Base-by-base conservation (phyloP, 2,113 vertebrate genomes). In the Hemiscyllium ocellatum region DNA sequence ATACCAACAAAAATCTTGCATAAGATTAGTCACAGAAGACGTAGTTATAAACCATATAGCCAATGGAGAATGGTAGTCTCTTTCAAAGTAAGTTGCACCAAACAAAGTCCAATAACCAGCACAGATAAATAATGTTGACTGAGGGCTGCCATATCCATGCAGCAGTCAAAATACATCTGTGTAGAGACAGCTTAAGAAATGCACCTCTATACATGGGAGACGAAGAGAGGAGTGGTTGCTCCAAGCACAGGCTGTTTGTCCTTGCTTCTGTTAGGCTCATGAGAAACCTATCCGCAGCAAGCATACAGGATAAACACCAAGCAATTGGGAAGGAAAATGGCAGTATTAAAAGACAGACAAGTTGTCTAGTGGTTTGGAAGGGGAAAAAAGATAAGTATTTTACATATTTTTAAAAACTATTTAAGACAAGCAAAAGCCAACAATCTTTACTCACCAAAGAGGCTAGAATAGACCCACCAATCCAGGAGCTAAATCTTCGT, bases 401-500 rank as follows among this genome's bases (percentile, higher is more conserved):
- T 47, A 47, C 42, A 47, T 47, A 47, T 47, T 47, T 47, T 47
- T 47, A 47, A 47, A 47, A 47, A 47, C 42, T 47, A 47, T 47
- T n/a, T n/a, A 33, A 47, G 17, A 72, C 24, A 72, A 83, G 33
- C 3, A 86, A 86, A 2, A 95, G 50, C 29, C 2, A 50, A 72
- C 42, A 26, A 3, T 76, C 22, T 1, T 3, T 2, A 97, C 99
- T 98, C 96, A 99, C 99, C 97, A 99, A 96, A 96, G 99, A 99
- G n/a, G 99, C 99, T 96, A 99, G 97, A 97, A 99, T 99, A 0
- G 99, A 99, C 33, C 99, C 99, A 90, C 99, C 99, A 68, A 99
- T 99, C 99, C 99, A 99, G 0, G 99, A 99, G 96, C 99, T 99
- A 97, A 99, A 99, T 96, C 99, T 97, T 65, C 99, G 97, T 96